These are phyloP conservation scores for Oryzaephilus surinamensis DNA, from an alignment of 1,140 invertebrate genomes.

Conservation along the genomic window DNA sequence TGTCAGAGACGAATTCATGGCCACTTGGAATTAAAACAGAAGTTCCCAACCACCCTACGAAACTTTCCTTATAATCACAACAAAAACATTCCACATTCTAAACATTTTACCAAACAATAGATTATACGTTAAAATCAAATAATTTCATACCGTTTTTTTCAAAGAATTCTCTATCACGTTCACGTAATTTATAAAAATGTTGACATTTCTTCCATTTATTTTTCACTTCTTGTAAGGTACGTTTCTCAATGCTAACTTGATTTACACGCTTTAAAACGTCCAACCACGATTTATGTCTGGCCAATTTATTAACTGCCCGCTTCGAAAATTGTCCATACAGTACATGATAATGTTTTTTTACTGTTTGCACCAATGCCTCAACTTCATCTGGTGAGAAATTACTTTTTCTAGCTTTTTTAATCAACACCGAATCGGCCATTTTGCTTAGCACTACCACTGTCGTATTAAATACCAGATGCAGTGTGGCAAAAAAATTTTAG, in stretches of 20 bases:
- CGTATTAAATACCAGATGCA: no score
- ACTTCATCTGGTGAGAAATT: constrained; percentile 24
- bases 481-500: no score
- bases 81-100: background rate
- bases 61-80: no score
- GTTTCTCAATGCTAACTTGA: constrained; percentile 19
- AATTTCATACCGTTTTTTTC: background rate
- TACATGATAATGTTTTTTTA: constrained; percentile 16
- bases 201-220: constrained; percentile 28
- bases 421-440: constrained; percentile 2
- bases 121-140: background rate
- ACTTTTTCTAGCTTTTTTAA: constrained; percentile 21
- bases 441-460: constrained; percentile 8
- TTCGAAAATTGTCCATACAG: constrained; percentile 19
- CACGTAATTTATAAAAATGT: constrained; percentile 9
- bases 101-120: background rate
- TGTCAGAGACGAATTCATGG: no score
- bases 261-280: constrained; percentile 21
- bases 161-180: background rate
- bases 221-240: constrained; percentile 25
- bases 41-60: no score
- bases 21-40: no score
- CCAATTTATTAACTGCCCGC: constrained; percentile 15
- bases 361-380: constrained; percentile 17
- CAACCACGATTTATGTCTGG: constrained; percentile 19